Conservation (phyloP, 2,797 vertebrate species). For the Artibeus lituratus region DNA sequence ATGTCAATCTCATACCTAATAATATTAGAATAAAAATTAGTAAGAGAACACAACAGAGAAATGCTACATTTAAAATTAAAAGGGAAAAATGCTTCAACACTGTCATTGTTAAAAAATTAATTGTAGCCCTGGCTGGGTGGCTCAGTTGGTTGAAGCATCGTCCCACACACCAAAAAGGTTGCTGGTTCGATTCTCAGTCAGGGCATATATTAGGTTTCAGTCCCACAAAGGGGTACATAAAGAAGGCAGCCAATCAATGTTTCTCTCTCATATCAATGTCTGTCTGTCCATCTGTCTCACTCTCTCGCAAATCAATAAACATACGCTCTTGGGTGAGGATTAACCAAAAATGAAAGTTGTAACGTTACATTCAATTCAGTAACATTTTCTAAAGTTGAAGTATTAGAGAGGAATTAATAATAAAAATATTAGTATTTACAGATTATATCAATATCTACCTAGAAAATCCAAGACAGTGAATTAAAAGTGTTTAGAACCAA, state of each 20-base stretch:
- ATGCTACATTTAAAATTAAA: slow-evolving; percentile 22
- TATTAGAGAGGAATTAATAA: background rate
- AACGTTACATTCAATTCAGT: background rate
- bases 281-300: too few relatives aligned
- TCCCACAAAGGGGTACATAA: too few relatives aligned
- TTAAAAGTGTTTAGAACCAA: background rate
- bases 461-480: background rate
- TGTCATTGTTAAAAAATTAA: background rate
- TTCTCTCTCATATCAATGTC: too few relatives aligned
- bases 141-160: too few relatives aligned
- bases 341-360: background rate
- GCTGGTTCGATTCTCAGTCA: too few relatives aligned
- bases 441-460: background rate
- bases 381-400: background rate
- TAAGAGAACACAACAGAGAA: background rate
- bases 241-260: too few relatives aligned
- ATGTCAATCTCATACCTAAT: background rate
- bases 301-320: too few relatives aligned
- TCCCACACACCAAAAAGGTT: too few relatives aligned
- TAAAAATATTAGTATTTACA: background rate
- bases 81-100: background rate
- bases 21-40: slow-evolving; percentile 17
- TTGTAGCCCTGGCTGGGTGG: background rate
- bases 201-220: too few relatives aligned
- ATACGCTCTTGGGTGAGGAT: too few relatives aligned